phyloP scores from a whole-genome alignment of 2,113 vertebrate species.

The Percopsis transmontana region DNA sequence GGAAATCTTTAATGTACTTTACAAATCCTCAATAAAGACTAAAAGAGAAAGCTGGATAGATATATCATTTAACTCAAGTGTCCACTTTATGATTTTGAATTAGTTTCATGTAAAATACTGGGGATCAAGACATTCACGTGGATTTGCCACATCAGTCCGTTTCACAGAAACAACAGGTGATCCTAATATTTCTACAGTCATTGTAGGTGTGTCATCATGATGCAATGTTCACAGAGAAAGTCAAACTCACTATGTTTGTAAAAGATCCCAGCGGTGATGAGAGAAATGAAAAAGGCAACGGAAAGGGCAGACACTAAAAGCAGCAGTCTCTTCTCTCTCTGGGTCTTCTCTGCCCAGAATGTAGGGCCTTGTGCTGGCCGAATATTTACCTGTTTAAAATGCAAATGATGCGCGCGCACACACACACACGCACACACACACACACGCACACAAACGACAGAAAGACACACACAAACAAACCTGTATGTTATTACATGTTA shows the following conservation, averaged over 20 bases:
- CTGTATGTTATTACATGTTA: neutral
- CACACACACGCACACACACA: neutral
- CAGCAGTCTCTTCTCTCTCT: conserved; percentile 80
- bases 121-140: neutral
- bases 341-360: conserved; percentile 82
- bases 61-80: too few relatives aligned
- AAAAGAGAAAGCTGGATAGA: too few relatives aligned
- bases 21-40: too few relatives aligned
- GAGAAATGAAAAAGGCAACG: conserved; percentile 70
- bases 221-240: neutral
- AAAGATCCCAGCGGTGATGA: conserved; percentile 81
- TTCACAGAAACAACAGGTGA: neutral
- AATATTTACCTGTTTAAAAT: conserved; percentile 81
- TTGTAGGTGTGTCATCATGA: neutral
- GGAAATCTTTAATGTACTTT: too few relatives aligned
- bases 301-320: conserved; percentile 73
- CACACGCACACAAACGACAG: neutral
- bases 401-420: neutral
- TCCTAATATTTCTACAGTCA: neutral
- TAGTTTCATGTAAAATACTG: neutral
- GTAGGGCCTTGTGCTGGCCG: conserved; percentile 51
- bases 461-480: neutral
- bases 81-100: too few relatives aligned
- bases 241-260: conserved; percentile 84
- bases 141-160: neutral